Percentiles rank a stretch among this genome's conserved stretches.
Evolutionary conservation across 2,113 vertebrate genomes (phyloP).

Genomic region (Labrus mixtus): DNA sequence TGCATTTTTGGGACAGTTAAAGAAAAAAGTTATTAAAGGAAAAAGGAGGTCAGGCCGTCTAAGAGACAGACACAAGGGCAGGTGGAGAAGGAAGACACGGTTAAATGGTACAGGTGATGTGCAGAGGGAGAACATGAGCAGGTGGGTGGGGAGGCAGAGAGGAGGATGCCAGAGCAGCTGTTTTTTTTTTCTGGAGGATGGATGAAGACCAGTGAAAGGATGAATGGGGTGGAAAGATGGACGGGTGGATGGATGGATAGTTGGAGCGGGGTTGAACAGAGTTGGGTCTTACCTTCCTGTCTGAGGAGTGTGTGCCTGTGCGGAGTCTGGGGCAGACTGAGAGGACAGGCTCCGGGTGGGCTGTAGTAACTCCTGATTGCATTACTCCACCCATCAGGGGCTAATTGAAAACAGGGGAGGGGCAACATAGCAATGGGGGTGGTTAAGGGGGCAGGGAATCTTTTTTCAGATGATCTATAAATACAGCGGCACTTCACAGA

Average conservation of each 20-base stretch:
- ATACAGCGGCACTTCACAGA: conserved; percentile 78
- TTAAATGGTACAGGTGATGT: conserved; percentile 41
- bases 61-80: conserved; percentile 11
- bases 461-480: conserved; percentile 84
- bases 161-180: conserved; percentile 44
- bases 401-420: conserved; percentile 82
- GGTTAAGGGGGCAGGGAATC: conserved; percentile 45
- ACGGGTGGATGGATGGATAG: conserved; percentile 58
- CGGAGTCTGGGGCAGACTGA: conserved; percentile 82
- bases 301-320: conserved; percentile 75
- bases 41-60: conserved; percentile 1
- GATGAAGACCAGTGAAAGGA: conserved; percentile 55
- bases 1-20: background rate
- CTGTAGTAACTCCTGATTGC: conserved; percentile 80
- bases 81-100: conserved; percentile 11
- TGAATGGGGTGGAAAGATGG: conserved; percentile 53
- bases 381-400: conserved; percentile 82
- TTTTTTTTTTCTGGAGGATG: conserved; percentile 28
- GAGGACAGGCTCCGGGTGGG: conserved; percentile 18
- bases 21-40: background rate
- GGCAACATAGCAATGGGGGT: background rate
- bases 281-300: conserved; percentile 77
- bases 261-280: conserved; percentile 63
- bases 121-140: conserved; percentile 39
- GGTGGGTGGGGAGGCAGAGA: conserved; percentile 51